Evolutionary conservation across 2,888 invertebrate species (phyloP), one percentile per base, ranked within the genome.

Genomic region (Hyposoter dolosus): DNA sequence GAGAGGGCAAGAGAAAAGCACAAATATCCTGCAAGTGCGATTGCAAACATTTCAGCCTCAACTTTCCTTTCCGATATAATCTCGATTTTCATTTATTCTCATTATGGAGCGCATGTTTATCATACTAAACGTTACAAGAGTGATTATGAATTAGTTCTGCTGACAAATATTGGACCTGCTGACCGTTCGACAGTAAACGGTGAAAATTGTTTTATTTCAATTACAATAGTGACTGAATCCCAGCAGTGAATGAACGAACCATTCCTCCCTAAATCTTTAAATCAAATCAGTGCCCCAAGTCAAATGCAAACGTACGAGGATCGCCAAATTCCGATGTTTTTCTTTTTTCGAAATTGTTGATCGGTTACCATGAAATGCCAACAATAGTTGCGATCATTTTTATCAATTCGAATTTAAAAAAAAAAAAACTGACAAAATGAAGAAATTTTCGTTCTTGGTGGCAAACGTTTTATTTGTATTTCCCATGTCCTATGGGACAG

Each of bases 111-210:
- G 23, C 43, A 10, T 28, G 35, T 40, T n/a, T 15, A 43, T 17
- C n/a, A 10, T 69, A 43, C 50, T 77, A 81, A 84, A 81, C 35
- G 56, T 40, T 80, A n/a, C 68, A 32, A 76, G 47, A 84, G 72
- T 56, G 60, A 15, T 60, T 5, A 60, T 60, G 60, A 60, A 77
- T 84, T 77, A 77, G 81, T 71, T 15, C 32, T 1, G 7, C 9
- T 35, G 68, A 74, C 60, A 74, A 85, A 82, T 65, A 60, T 75
- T 68, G 47, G 28, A n/a, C 47, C 50, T 40, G 12, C 17, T 40
- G 35, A 12, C 35, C 47, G 65, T 82, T 23, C 23, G 15, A 23
- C 28, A 15, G 12, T 4, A 43, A 23, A 40, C 40, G 9, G 10
- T 40, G 7, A 40, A 40, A 4, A 6, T 35, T 35, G 1, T 19